phyloP scores from a whole-genome alignment of 1,140 invertebrate genomes.

The Calephelis virginiensis region DNA sequence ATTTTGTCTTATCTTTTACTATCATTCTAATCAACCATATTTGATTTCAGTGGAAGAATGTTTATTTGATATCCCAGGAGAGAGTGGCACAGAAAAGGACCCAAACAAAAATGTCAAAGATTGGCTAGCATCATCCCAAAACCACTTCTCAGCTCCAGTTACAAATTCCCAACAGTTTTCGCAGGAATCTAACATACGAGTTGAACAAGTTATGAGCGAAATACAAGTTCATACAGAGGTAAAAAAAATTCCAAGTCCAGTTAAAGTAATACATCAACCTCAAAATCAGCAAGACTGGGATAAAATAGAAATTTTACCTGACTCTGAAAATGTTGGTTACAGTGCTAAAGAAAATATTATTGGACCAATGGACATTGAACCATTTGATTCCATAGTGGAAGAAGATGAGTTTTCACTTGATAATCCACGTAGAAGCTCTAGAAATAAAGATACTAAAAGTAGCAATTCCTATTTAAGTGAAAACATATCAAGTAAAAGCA shows the following conservation, averaged over 20 bases:
- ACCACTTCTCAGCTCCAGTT: constrained; percentile 57
- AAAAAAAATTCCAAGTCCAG: constrained; percentile 37
- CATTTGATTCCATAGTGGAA: constrained; percentile 36
- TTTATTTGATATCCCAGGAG: constrained; percentile 30
- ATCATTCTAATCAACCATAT: constrained; percentile 1
- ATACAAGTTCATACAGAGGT: constrained; percentile 48
- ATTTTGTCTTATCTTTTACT: not conserved
- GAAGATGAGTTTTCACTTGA: constrained; percentile 44
- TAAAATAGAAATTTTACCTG: constrained; percentile 59
- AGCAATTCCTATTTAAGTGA: constrained; percentile 24
- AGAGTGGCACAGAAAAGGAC: constrained; percentile 34
- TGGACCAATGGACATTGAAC: constrained; percentile 52
- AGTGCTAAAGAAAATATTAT: constrained; percentile 47
- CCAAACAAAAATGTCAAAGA: constrained; percentile 57
- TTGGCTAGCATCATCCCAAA: constrained; percentile 61
- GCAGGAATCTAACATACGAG: constrained; percentile 36
- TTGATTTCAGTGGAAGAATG: constrained; percentile 55
- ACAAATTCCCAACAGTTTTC: constrained; percentile 40
- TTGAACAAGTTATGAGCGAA: constrained; percentile 43
- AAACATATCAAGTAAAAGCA: constrained; percentile 35
- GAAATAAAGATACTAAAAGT: constrained; percentile 46
- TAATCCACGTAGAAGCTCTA: constrained; percentile 58
- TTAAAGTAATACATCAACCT: constrained; percentile 33
- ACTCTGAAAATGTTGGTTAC: constrained; percentile 38
- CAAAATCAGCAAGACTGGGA: constrained; percentile 62